phyloP scores from a whole-genome alignment of 2,888 invertebrate genomes.

The Drosophila anomalata region DNA sequence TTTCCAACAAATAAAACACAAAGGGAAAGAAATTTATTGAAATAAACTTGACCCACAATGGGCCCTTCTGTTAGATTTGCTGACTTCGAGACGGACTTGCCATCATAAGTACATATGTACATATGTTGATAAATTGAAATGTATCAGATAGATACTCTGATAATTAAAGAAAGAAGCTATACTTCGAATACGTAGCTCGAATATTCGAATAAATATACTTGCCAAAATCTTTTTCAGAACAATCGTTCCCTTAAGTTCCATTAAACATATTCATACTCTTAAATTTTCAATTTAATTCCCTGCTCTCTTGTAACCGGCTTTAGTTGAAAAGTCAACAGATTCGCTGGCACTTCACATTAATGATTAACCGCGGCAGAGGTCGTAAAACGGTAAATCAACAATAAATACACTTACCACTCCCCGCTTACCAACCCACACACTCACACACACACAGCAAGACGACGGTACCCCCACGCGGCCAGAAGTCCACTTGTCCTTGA shows the following conservation, averaged over 20 bases:
- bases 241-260: too few relatives aligned
- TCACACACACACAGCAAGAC: neutral
- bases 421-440: constrained; percentile 14
- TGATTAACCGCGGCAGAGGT: constrained; percentile 32
- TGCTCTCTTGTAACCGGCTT: neutral
- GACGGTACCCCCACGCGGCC: neutral
- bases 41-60: constrained; percentile 52
- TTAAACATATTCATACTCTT: too few relatives aligned
- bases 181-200: too few relatives aligned
- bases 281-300: neutral
- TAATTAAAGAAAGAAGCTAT: neutral
- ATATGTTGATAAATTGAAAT: neutral
- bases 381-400: constrained; percentile 44
- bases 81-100: neutral
- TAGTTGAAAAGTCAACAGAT: constrained; percentile 26
- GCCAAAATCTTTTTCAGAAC: too few relatives aligned
- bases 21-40: constrained; percentile 34
- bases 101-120: too few relatives aligned
- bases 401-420: constrained; percentile 34
- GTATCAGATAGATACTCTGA: neutral
- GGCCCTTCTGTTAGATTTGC: neutral
- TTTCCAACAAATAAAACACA: constrained; percentile 28
- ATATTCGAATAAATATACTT: too few relatives aligned
- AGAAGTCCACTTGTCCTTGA: constrained; percentile 77
- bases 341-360: constrained; percentile 12